Base-by-base conservation (phyloP, 2,797 vertebrate genomes). In the Neosilurus mollespiculum region DNA sequence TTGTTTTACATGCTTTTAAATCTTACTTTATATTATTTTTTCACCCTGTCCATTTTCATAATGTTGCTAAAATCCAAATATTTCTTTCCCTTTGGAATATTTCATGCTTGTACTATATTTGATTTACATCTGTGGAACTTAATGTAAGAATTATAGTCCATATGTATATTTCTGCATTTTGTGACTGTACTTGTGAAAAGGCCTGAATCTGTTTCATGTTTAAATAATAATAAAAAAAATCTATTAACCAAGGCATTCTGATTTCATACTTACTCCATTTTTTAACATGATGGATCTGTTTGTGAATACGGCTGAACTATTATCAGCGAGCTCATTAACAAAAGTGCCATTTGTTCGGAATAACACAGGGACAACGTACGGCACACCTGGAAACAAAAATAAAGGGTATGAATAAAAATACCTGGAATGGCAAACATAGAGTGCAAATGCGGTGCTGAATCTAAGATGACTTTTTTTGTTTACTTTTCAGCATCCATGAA, bases 271-370 rank as follows among this genome's bases (percentile, higher is more conserved):
- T 88, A 92, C 92, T 26, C 69, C 59, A 0, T 1, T 3, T 76
- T 81, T 77, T 1, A 92, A 78, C 16, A 88, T 16, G 0, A 0
- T 0, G 0, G 88, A 83, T 78, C 91, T 90, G 9, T 0, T 37
- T 62, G 0, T 20, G 71, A 89, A 92, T 15, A 64, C 84, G n/a
- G 16, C 0, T 37, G 91, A 90, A 69, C 7, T 75, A 24, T 79
- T 0, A 82, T 85, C 78, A 58, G 22, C 49, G n/a, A 93, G 82
- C 18, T 75, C 89, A 8, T 0, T 9, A 1, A 61, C 88, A 83
- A 92, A 92, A 53, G 81, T 88, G 24, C 91, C 90, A 49, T 77
- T 70, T 37, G 71, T 73, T 30, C 87, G 84, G 73, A 93, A 90
- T 5, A 3, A 67, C 67, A 92, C 0, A 12, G 0, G 10, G 18